Evolutionary conservation across 2,888 invertebrate genomes (phyloP).

Genomic region (Meandrusa payeni): DNA sequence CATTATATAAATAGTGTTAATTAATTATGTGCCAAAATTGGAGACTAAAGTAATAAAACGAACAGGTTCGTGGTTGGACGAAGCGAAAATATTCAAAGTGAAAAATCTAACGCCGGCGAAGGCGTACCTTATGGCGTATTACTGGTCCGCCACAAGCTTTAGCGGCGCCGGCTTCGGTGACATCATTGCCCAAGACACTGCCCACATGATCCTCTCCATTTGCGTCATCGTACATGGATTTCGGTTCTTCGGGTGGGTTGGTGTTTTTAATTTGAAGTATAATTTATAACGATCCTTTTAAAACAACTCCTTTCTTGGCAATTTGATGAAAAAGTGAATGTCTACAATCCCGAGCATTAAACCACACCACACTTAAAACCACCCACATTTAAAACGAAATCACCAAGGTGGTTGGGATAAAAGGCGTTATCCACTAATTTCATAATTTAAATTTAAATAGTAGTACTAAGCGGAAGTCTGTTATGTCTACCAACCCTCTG

Average conservation of each 20-base stretch:
- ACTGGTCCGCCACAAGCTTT: constrained; percentile 70
- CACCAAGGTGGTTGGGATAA: too few species aligned
- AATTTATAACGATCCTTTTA: constrained; percentile 15
- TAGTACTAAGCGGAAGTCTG: too few species aligned
- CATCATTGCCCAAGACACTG: constrained; percentile 62
- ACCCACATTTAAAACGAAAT: too few species aligned
- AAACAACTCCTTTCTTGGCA: constrained; percentile 23
- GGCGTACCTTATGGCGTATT: constrained; percentile 67
- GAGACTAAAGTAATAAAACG: neutral
- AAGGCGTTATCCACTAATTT: too few species aligned
- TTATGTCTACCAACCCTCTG: too few species aligned
- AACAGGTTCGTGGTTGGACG: constrained; percentile 67
- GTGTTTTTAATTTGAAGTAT: constrained; percentile 28
- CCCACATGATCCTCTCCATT: constrained; percentile 64
- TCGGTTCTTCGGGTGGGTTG: constrained; percentile 69
- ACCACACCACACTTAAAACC: too few species aligned
- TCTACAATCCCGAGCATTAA: too few species aligned
- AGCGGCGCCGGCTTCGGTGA: constrained; percentile 75
- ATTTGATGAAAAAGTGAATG: too few species aligned
- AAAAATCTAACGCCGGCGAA: constrained; percentile 49
- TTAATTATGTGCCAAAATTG: too few species aligned
- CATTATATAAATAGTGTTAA: too few species aligned
- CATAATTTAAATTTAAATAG: too few species aligned
- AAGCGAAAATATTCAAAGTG: constrained; percentile 44
- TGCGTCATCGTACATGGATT: constrained; percentile 66